A percentile compares a stretch with the other conserved stretches of the same genome.
These are phyloP conservation scores for Kryptopterus vitreolus DNA, from an alignment of 2,797 vertebrate species.

Conservation along the genomic window DNA sequence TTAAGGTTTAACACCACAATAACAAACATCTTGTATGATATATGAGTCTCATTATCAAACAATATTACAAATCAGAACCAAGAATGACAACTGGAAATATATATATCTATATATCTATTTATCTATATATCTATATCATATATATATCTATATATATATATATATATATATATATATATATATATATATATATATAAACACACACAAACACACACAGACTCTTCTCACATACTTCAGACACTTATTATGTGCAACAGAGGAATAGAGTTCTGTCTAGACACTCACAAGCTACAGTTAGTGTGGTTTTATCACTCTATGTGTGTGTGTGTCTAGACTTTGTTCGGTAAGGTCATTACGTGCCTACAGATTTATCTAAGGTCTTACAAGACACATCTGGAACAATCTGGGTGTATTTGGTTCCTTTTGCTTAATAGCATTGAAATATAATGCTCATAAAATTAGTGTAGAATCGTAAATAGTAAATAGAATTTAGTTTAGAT, in stretches of 20 bases:
- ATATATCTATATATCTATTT: constrained; percentile 1
- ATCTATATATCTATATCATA: not conserved
- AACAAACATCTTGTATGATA: not conserved
- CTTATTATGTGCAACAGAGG: not conserved
- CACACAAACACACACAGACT: no score
- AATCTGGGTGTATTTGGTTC: constrained; percentile 49
- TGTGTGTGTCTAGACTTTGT: constrained; percentile 17
- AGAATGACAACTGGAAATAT: not conserved
- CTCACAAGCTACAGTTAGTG: constrained; percentile 4
- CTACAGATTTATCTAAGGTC: constrained; percentile 45
- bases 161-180: no score
- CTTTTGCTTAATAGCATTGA: not conserved
- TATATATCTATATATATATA: no score
- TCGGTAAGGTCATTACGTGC: constrained; percentile 29
- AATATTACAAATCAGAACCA: not conserved
- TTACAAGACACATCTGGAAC: constrained; percentile 51
- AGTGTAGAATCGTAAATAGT: not conserved
- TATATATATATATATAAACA: no score
- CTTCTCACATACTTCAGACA: not conserved
- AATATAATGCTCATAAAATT: not conserved
- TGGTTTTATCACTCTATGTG: constrained; percentile 9
- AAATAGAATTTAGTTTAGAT: not conserved
- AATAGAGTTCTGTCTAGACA: constrained; percentile 9
- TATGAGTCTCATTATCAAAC: not conserved
- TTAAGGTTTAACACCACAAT: not conserved